Base-by-base conservation (phyloP, 2,888 invertebrate species). In the Drosophila anomalipes region DNA sequence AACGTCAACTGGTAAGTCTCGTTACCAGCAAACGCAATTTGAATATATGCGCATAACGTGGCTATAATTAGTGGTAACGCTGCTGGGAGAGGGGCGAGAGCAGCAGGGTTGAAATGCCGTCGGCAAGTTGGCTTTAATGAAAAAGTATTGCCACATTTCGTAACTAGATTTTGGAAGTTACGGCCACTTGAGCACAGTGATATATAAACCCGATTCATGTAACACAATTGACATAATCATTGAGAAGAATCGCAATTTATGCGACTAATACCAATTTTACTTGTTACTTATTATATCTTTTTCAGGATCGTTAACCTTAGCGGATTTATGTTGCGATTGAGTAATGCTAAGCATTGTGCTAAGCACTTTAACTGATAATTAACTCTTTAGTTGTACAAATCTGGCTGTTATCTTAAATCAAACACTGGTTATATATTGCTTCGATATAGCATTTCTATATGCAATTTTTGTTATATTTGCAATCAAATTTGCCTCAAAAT, bases 11-110 rank as follows among this genome's bases (percentile, higher is more conserved):
- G 33, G 35, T 5, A 60, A 22, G 14, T 30, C 53, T 65, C 57
- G 44, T 63, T 74, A 37, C 28, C 59, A 73, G 22, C 5, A 37
- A 63, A n/a, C 63, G 41, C 58, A 79, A 78, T 78, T 78, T 78
- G 79, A 77, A 72, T 77, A 67, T 35, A 37, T 37, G 58, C 54
- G 32, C 60, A 49, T 60, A 69, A 57, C n/a, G n/a, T 37, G 70
- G 16, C 51, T 39, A 22, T 62, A 70, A 75, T 78, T 68, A 71
- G 51, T 35, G 41, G 16, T 28, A 39, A 39, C 7, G 0, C 0
- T 10, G 5, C 0, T n/a, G n/a, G 0, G 9, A 1, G 44, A 9
- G 28, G 14, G 28, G 22, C n/a, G 12, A 12, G 26, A 41, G n/a
- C n/a, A 41, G n/a, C n/a, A 52, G n/a, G 32, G 4, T 28, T 59